A percentile compares a stretch with the other conserved stretches of the same genome.
Conservation (phyloP, 2,888 invertebrate genomes). For the Aphodius sticticus region DNA sequence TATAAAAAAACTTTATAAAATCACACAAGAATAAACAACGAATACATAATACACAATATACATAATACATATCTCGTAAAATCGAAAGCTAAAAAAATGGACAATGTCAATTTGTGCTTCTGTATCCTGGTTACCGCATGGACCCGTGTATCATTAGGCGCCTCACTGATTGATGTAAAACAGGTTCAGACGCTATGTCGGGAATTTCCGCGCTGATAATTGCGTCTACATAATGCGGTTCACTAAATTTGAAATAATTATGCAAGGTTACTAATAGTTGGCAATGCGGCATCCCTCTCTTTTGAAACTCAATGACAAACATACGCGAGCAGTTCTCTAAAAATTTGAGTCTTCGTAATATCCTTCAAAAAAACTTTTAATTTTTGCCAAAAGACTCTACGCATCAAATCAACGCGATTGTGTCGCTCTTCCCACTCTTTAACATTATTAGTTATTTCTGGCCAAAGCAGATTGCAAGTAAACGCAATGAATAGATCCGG, state of each 20-base stretch:
- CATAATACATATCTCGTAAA: too few relatives aligned
- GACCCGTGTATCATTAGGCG: not conserved
- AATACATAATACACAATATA: too few relatives aligned
- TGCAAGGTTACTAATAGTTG: constrained; percentile 15
- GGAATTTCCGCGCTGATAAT: constrained; percentile 17
- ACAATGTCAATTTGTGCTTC: too few relatives aligned
- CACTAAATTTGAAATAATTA: not conserved
- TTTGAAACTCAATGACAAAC: constrained; percentile 43
- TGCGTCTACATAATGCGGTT: not conserved
- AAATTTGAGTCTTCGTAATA: constrained; percentile 22
- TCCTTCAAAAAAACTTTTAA: constrained; percentile 34
- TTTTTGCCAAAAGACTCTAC: constrained; percentile 39
- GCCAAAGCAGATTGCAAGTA: constrained; percentile 46
- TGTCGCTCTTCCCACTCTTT: constrained; percentile 43
- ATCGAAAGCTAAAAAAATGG: too few relatives aligned
- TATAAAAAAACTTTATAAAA: too few relatives aligned
- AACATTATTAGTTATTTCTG: constrained; percentile 53
- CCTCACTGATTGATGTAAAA: not conserved
- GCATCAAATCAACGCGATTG: constrained; percentile 54
- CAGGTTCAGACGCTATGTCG: not conserved
- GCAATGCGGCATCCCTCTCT: constrained; percentile 28
- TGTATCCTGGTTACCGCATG: not conserved
- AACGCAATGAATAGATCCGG: constrained; percentile 55
- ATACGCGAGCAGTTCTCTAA: constrained; percentile 29
- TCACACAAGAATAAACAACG: too few relatives aligned